phyloP scores from a whole-genome alignment of 2,113 vertebrate species.

The Corapipo altera region DNA sequence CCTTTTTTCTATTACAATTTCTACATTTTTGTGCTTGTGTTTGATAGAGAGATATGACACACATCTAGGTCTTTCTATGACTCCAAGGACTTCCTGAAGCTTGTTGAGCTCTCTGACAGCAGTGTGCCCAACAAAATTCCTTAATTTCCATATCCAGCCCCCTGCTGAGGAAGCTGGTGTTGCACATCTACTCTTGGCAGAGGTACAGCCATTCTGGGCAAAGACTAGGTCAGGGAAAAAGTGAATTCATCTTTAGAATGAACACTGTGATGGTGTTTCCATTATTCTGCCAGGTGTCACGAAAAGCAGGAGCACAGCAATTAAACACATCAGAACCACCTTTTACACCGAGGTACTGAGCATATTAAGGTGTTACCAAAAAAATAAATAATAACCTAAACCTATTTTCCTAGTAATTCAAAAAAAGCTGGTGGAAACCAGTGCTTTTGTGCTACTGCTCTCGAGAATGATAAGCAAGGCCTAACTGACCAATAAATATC shows the following conservation, averaged over 20 bases:
- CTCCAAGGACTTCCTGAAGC: neutral
- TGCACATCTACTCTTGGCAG: neutral
- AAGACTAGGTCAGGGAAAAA: neutral
- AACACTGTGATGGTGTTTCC: neutral
- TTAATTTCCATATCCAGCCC: fast-evolving
- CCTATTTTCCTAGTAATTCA: neutral
- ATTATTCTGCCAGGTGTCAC: neutral
- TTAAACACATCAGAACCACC: neutral
- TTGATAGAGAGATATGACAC: neutral
- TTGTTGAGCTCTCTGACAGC: fast-evolving
- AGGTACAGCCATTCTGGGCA: neutral
- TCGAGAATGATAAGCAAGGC: neutral
- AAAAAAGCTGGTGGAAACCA: neutral
- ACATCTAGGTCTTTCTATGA: too few relatives aligned
- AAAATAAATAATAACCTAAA: neutral
- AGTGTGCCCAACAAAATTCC: fast-evolving
- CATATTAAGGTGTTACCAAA: neutral
- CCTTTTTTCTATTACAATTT: neutral
- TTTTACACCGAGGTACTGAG: neutral
- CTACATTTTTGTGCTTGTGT: neutral
- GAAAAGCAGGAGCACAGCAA: neutral
- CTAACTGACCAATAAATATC: neutral
- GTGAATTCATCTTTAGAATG: neutral
- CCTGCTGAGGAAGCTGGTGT: neutral
- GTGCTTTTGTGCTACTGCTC: neutral